These are phyloP conservation scores for Pammene aurita DNA, from an alignment of 2,888 invertebrate genomes.

Conservation along the genomic window DNA sequence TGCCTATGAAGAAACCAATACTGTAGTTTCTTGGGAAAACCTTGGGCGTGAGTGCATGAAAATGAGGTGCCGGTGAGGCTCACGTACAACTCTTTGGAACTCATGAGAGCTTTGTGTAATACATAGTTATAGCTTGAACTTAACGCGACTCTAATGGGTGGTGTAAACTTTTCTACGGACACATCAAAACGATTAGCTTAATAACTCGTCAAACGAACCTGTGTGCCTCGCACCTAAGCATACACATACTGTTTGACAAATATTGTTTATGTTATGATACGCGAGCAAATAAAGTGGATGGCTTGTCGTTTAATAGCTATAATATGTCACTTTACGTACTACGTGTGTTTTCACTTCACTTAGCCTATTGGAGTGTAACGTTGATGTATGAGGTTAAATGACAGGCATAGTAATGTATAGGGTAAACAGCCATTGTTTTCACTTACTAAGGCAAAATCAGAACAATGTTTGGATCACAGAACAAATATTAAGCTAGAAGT, in stretches of 20 bases:
- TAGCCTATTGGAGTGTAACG: constrained; percentile 16
- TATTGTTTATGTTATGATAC: constrained; percentile 36
- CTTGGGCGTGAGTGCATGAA: no score
- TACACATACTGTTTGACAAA: constrained; percentile 29
- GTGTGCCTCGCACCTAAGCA: constrained; percentile 16
- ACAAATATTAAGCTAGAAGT: neutral
- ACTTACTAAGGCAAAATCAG: neutral
- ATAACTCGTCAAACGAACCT: neutral
- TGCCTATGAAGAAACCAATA: no score
- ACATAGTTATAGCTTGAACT: no score
- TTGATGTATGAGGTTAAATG: constrained; percentile 16
- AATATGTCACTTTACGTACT: constrained; percentile 23
- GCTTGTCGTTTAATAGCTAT: constrained; percentile 26
- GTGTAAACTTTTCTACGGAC: no score
- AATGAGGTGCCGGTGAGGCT: no score
- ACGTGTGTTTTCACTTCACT: constrained; percentile 9
- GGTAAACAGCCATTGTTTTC: neutral
- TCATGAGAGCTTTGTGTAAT: no score
- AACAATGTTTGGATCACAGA: no score
- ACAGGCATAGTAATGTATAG: neutral
- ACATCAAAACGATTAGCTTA: neutral
- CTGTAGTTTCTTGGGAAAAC: no score
- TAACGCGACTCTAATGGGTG: no score
- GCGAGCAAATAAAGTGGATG: constrained; percentile 31
- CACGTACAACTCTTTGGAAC: no score